These are phyloP conservation scores for Pseudorectes ferrugineus DNA, from an alignment of 2,113 vertebrate genomes.

Conservation along the genomic window DNA sequence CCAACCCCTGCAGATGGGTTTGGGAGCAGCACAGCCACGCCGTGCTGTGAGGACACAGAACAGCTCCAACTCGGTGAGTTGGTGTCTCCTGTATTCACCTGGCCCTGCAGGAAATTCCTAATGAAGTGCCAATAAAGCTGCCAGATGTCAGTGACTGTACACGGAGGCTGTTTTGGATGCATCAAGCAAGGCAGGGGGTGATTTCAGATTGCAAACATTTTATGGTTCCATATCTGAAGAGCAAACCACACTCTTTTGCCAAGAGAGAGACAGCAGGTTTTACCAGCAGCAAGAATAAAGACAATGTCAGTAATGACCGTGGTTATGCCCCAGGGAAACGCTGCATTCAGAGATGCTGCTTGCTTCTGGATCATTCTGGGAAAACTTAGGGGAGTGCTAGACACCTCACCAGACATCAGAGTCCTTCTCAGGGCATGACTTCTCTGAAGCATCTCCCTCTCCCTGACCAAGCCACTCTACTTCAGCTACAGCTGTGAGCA, in stretches of 20 bases:
- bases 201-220: background rate
- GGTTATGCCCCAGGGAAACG: background rate
- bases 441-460: background rate
- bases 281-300: background rate
- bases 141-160: background rate
- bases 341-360: background rate
- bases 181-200: background rate
- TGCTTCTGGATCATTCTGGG: background rate
- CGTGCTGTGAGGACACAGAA: background rate
- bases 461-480: background rate
- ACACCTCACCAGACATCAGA: background rate
- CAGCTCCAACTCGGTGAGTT: background rate
- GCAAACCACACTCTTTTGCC: background rate
- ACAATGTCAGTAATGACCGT: background rate
- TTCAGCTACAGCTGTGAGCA: background rate
- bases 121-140: background rate
- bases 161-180: background rate
- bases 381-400: background rate
- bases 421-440: background rate
- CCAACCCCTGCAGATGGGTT: background rate
- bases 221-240: background rate
- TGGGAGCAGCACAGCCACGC: background rate
- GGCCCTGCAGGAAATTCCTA: background rate
- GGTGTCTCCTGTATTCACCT: background rate
- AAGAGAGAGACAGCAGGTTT: background rate